Evolutionary conservation across 2,113 vertebrate genomes (phyloP).

Genomic region (Oceanites oceanicus): DNA sequence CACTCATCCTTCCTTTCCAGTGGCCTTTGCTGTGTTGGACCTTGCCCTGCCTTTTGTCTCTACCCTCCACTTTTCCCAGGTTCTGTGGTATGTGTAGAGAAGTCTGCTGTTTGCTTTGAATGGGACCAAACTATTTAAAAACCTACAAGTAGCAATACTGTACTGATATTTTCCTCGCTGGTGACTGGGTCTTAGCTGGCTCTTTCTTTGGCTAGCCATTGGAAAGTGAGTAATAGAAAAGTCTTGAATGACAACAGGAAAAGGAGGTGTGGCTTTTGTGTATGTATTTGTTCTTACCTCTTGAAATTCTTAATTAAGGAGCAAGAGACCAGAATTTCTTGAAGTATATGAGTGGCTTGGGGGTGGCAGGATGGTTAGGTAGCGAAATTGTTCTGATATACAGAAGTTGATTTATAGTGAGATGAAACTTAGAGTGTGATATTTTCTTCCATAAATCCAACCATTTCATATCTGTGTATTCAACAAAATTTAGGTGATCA

Average conservation of each 20-base stretch:
- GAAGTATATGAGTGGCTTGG: not conserved
- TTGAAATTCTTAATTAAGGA: conserved; percentile 35
- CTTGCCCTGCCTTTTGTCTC: not conserved
- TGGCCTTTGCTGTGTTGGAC: not conserved
- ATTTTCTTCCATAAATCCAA: not conserved
- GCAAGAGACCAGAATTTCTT: not conserved
- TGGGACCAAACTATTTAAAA: conserved; percentile 31
- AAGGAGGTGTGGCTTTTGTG: conserved; percentile 21
- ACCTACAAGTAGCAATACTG: conserved; percentile 16
- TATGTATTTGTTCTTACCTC: conserved; percentile 25
- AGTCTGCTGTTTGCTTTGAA: conserved; percentile 60
- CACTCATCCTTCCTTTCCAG: conserved; percentile 31
- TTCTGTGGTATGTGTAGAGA: not conserved
- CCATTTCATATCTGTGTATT: fast-evolving
- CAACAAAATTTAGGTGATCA: not conserved
- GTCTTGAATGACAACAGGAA: conserved; percentile 31
- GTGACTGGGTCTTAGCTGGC: conserved; percentile 18
- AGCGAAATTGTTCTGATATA: not conserved
- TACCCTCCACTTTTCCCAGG: not conserved
- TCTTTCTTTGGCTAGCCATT: not conserved
- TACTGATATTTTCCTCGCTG: not conserved
- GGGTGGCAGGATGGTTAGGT: not conserved
- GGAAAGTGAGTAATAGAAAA: not conserved
- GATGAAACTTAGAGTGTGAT: not conserved
- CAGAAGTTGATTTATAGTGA: not conserved